Percentiles rank a stretch among this genome's conserved stretches.
phyloP scores from a whole-genome alignment of 1,140 invertebrate genomes.

The Helicorthomorpha holstii region DNA sequence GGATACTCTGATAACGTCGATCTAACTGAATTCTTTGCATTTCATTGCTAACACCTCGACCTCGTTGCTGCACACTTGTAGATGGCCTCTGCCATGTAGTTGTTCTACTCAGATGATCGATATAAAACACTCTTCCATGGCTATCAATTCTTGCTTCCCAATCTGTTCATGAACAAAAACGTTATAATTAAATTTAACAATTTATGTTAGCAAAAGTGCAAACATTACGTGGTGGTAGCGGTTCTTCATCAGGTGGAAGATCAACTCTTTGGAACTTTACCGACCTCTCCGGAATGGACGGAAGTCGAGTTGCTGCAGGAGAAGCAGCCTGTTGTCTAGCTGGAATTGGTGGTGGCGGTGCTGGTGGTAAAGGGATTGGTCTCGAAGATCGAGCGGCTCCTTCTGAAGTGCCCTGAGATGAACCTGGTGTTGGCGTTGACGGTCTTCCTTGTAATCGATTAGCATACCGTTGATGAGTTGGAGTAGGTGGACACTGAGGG shows the following conservation, averaged over 20 bases:
- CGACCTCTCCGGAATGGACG: conserved; percentile 58
- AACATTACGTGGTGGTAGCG: conserved; percentile 54
- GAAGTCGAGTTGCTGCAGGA: conserved; percentile 52
- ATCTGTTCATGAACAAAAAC: conserved; percentile 14
- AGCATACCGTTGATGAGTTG: conserved; percentile 43
- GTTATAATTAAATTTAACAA: conserved; percentile 1
- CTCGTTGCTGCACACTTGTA: conserved; percentile 26
- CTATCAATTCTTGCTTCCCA: conserved; percentile 89
- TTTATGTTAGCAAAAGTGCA: neutral
- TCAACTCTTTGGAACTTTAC: conserved; percentile 39
- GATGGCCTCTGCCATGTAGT: conserved; percentile 79
- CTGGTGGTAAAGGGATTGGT: neutral
- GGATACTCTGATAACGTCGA: conserved; percentile 65
- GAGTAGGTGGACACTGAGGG: conserved; percentile 50
- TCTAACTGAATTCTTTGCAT: conserved; percentile 58
- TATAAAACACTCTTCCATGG: conserved; percentile 80
- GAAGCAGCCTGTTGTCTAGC: conserved; percentile 21
- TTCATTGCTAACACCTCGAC: conserved; percentile 38
- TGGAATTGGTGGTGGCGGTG: neutral
- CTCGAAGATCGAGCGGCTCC: neutral
- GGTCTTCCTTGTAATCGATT: neutral
- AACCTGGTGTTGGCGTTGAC: neutral
- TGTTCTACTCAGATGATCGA: conserved; percentile 77
- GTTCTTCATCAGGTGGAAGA: conserved; percentile 43
- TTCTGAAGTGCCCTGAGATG: neutral